Percentiles rank a stretch among this genome's conserved stretches.
phyloP scores from a whole-genome alignment of 2,113 vertebrate genomes.

The Calypte anna region DNA sequence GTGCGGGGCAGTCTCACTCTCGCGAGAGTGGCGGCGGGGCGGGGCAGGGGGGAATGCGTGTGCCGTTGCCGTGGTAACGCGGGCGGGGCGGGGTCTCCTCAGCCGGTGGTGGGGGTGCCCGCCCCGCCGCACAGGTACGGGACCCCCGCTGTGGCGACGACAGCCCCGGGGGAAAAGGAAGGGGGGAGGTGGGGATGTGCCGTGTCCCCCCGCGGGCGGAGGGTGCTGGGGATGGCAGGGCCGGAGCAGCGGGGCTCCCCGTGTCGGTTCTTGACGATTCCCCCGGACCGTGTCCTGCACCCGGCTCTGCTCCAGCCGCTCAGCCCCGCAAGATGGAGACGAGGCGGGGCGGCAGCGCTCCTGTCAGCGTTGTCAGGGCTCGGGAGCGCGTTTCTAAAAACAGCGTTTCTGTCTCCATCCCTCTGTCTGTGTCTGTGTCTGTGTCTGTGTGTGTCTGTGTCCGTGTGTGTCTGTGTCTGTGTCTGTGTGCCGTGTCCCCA shows the following conservation, averaged over 20 bases:
- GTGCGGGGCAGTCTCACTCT: neutral
- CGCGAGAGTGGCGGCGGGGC: neutral
- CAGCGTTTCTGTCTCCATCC: neutral
- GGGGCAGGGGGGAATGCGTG: neutral
- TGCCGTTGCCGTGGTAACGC: slow-evolving; percentile 43
- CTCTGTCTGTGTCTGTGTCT: neutral
- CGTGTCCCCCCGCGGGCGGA: accelerated
- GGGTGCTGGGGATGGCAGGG: neutral
- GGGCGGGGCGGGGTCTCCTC: neutral
- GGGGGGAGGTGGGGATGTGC: too few species aligned
- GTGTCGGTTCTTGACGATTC: neutral
- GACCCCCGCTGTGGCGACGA: neutral
- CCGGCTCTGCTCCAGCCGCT: neutral
- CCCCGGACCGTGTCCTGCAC: accelerated
- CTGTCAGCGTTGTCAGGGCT: neutral
- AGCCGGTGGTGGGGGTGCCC: neutral
- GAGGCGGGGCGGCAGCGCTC: accelerated
- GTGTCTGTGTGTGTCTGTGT: too few species aligned
- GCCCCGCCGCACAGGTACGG: neutral
- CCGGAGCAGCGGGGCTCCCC: too few species aligned
- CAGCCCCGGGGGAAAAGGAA: neutral
- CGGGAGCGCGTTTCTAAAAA: neutral
- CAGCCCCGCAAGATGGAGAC: neutral
- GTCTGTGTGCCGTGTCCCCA: neutral
- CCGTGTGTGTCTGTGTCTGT: too few species aligned